phyloP scores from a whole-genome alignment of 2,113 vertebrate species.

The Donacobius atricapilla region DNA sequence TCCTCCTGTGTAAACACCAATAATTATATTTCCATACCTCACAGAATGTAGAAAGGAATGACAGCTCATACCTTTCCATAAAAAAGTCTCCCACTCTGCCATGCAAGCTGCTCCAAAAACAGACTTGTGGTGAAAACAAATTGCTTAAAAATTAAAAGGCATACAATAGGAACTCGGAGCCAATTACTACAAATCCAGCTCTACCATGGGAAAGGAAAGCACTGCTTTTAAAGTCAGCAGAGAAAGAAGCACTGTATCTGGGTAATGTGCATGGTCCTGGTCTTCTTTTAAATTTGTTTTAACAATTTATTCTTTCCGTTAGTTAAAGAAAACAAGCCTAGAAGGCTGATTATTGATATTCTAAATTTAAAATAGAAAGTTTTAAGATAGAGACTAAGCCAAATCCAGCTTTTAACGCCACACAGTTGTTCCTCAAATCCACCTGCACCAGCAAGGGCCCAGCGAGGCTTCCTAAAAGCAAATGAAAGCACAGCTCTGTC shows the following conservation, averaged over 20 bases:
- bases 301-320: neutral
- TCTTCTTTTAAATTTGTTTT: neutral
- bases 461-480: neutral
- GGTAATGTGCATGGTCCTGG: neutral
- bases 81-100: neutral
- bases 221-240: neutral
- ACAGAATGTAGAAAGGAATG: conserved; percentile 6
- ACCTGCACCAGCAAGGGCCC: neutral
- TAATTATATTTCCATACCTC: conserved; percentile 56
- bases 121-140: conserved; percentile 24
- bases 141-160: conserved; percentile 15
- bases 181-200: neutral
- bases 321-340: neutral
- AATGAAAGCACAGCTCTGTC: neutral
- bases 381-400: neutral
- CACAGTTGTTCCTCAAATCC: neutral
- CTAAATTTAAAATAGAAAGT: neutral
- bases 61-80: conserved; percentile 13
- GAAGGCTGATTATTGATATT: neutral
- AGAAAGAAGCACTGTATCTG: neutral
- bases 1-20: conserved; percentile 37
- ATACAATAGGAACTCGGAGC: conserved; percentile 11
- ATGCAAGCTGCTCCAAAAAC: neutral
- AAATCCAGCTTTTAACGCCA: neutral
- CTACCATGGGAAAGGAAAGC: neutral